phyloP scores from a whole-genome alignment of 1,140 invertebrate genomes.

The Archegozetes longisetosus region DNA sequence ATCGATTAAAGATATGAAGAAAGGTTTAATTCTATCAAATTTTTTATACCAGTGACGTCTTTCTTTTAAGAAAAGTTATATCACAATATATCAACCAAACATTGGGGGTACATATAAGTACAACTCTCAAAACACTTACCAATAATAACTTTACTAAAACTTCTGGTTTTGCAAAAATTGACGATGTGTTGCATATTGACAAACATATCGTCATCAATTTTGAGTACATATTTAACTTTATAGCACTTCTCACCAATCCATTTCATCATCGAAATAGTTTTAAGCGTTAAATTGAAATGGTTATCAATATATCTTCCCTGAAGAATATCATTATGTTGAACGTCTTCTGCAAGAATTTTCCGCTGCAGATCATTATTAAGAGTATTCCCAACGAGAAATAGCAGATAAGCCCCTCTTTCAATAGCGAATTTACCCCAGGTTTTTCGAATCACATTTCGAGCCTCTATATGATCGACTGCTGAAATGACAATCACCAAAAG shows the following conservation, averaged over 20 bases:
- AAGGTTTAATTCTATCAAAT: too few relatives aligned
- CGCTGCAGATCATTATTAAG: slow-evolving; percentile 10
- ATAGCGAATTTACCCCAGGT: slow-evolving; percentile 47
- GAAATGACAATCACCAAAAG: slow-evolving; percentile 57
- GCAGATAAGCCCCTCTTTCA: slow-evolving; percentile 18
- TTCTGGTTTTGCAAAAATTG: slow-evolving; percentile 12
- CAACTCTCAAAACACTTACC: too few relatives aligned
- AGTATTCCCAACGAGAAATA: slow-evolving; percentile 19
- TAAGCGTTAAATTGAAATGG: slow-evolving; percentile 27
- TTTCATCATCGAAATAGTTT: slow-evolving; percentile 26
- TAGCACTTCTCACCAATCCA: slow-evolving; percentile 44
- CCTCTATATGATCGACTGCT: slow-evolving; percentile 43
- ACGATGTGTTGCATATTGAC: slow-evolving; percentile 41
- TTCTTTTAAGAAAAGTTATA: too few relatives aligned
- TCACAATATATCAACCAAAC: too few relatives aligned
- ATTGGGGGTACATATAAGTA: too few relatives aligned
- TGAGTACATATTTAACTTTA: slow-evolving; percentile 49
- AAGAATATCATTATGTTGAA: slow-evolving; percentile 18
- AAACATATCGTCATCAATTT: slow-evolving; percentile 70
- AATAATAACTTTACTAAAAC: slow-evolving; percentile 30
- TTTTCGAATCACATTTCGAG: slow-evolving; percentile 50
- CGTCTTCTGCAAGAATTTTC: slow-evolving; percentile 17
- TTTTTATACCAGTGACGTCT: too few relatives aligned
- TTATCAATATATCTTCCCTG: slow-evolving; percentile 25
- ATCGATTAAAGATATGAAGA: too few relatives aligned